Conservation (phyloP, 2,797 vertebrate genomes). For the Sebastes taczanowskii region DNA sequence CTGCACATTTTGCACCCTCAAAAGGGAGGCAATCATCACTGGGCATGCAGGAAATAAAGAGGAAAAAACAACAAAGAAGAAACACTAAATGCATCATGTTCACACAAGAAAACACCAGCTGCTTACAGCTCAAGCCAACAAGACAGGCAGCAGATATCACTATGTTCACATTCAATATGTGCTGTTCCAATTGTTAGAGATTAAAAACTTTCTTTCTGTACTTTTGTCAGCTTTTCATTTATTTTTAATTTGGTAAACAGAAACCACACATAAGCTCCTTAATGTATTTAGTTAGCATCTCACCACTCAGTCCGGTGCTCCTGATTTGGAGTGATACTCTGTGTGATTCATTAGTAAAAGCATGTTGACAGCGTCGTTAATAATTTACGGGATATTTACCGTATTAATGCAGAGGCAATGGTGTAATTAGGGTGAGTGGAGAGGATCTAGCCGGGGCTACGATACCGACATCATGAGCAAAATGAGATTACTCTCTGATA, state of each 20-base stretch:
- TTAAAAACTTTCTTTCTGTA: constrained; percentile 4
- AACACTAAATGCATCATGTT: constrained; percentile 12
- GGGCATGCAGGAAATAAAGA: constrained; percentile 20
- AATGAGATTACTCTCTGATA: constrained; percentile 47
- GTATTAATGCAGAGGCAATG: constrained; percentile 53
- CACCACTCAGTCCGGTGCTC: constrained; percentile 20
- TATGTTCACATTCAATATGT: constrained; percentile 24
- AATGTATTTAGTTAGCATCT: constrained; percentile 53
- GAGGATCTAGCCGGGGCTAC: constrained; percentile 39
- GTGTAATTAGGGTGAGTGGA: constrained; percentile 46
- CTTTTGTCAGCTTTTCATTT: not conserved
- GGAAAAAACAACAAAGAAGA: constrained; percentile 48
- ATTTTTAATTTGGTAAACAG: constrained; percentile 45
- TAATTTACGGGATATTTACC: constrained; percentile 67
- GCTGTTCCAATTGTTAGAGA: not conserved
- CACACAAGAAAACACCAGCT: constrained; percentile 31
- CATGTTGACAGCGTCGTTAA: constrained; percentile 61
- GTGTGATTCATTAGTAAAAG: constrained; percentile 48
- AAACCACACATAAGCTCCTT: constrained; percentile 33
- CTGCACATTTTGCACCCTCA: constrained; percentile 34
- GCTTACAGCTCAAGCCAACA: constrained; percentile 26
- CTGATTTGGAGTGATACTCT: constrained; percentile 33
- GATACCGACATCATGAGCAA: constrained; percentile 35
- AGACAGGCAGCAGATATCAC: constrained; percentile 7
- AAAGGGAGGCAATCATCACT: not conserved